Percentiles rank a stretch among this genome's conserved stretches.
phyloP scores from a whole-genome alignment of 2,888 invertebrate species.

The Chymomyza amoena region DNA sequence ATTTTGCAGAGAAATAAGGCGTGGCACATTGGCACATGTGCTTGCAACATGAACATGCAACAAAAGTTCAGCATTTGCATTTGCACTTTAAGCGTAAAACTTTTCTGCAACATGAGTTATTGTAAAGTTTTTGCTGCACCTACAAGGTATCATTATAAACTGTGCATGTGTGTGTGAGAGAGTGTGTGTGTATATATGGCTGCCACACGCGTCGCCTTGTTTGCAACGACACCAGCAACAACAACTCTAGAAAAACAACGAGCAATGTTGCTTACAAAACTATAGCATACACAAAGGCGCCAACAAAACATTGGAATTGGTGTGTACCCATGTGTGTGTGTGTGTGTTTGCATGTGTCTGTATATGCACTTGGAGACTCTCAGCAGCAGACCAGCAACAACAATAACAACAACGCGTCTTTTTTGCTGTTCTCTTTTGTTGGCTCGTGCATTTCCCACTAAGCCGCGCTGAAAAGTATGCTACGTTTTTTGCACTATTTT shows the following conservation, averaged over 20 bases:
- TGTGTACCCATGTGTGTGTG: neutral
- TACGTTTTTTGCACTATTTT: constrained; percentile 21
- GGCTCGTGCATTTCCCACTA: constrained; percentile 4
- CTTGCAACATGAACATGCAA: constrained; percentile 1
- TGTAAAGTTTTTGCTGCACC: constrained; percentile 2
- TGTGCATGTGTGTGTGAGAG: neutral
- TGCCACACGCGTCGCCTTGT: neutral
- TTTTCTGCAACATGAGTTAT: neutral
- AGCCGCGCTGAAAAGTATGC: constrained; percentile 50
- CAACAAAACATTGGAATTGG: constrained; percentile 12
- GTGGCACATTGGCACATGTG: constrained; percentile 27
- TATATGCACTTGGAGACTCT: neutral
- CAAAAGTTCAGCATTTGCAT: neutral
- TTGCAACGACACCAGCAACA: neutral
- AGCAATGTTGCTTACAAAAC: neutral
- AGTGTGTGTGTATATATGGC: neutral
- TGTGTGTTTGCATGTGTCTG: neutral
- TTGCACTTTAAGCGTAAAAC: neutral
- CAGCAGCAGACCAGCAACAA: constrained; percentile 9
- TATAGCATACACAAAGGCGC: constrained; percentile 16
- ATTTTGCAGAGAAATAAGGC: neutral
- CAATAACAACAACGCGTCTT: constrained; percentile 9
- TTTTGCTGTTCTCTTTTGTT: constrained; percentile 15
- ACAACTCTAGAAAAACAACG: neutral
- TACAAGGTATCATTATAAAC: constrained; percentile 4